Evolutionary conservation across 2,888 invertebrate genomes (phyloP).

Genomic region (Uloborus plumipes): DNA sequence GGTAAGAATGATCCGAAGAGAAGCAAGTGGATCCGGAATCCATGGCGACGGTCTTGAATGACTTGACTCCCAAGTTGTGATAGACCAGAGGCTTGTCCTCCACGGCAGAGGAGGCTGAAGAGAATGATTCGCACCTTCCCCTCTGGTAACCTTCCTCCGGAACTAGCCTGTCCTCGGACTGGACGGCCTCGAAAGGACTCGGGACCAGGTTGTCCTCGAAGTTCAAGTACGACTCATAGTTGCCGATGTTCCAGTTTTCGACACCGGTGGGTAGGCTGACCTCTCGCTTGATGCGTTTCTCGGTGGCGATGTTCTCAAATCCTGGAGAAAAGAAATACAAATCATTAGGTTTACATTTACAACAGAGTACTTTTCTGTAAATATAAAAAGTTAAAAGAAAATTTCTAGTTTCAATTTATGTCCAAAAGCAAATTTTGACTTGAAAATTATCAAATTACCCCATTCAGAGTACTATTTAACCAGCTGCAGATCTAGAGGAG

Average conservation of each 20-base stretch:
- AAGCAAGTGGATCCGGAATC: conserved; percentile 60
- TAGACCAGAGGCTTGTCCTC: conserved; percentile 38
- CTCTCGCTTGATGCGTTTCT: conserved; percentile 24
- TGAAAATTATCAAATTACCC: too few species aligned
- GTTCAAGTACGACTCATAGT: conserved; percentile 49
- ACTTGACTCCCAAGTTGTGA: conserved; percentile 34
- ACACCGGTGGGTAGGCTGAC: conserved; percentile 34
- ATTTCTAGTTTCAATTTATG: too few species aligned
- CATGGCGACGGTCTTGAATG: conserved; percentile 49
- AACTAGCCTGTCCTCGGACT: conserved; percentile 51
- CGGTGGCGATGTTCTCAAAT: conserved; percentile 34
- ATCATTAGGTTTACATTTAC: neutral
- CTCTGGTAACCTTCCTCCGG: conserved; percentile 45
- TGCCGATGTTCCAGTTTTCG: conserved; percentile 46
- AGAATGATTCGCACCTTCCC: conserved; percentile 39
- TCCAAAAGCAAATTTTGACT: too few species aligned
- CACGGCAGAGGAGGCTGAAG: conserved; percentile 35
- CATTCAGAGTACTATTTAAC: too few species aligned
- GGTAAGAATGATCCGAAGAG: conserved; percentile 50
- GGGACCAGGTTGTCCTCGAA: conserved; percentile 32
- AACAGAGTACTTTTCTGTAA: neutral
- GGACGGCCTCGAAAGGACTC: conserved; percentile 22
- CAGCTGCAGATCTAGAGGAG: too few species aligned
- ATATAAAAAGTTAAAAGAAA: too few species aligned
- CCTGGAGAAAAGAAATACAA: conserved; percentile 23